Base-by-base conservation (phyloP, 2,888 invertebrate genomes). In the Tachina lurida region DNA sequence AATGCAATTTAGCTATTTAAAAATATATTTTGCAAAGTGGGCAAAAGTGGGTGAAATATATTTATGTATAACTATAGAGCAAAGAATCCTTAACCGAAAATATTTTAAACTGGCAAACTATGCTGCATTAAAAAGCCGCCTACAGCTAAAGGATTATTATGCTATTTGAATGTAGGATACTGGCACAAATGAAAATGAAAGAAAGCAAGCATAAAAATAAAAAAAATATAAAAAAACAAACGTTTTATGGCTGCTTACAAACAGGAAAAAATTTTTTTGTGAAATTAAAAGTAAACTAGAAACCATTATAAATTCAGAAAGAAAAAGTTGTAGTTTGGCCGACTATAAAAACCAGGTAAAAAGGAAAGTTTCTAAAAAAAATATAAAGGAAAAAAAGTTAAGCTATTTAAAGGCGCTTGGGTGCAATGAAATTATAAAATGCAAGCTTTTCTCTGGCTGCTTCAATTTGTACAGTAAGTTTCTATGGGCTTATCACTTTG, bases 71-170 rank as follows among this genome's bases (percentile, higher is more conserved):
- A n/a, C 15, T 47, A 31, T 65, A 10, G 3, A 54, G 17, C 15
- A 31, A 71, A 45, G 15, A 31, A 41, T 49, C 39, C 13, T 15
- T 13, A 54, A 73, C 43, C 22, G 62, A 78, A 68, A 78, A 52
- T 78, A 52, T 43, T 78, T 43, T 31, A 52, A 54, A 63, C 43
- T 71, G 39, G 47, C 58, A 77, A 65, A 65, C n/a, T 31, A 0
- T 31, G 54, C 15, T 39, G 15, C 7, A 39, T 39, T n/a, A 39
- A 63, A 71, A 81, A 52, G 17, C 67, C 60, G 74, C 60, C 81
- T 65, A 39, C 13, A 31, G 83, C 83, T 43, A 77, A 77, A 77
- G 77, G 73, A 60, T 73, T 77, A 68, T 77, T 62, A 45, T 76
- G 45, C 19, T 77, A 47, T 67, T 52, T 54, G 54, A 78, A 78